A percentile compares a stretch with the other conserved stretches of the same genome.
phyloP scores from a whole-genome alignment of 23 tunicate species.

The Phallusia fumigata region DNA sequence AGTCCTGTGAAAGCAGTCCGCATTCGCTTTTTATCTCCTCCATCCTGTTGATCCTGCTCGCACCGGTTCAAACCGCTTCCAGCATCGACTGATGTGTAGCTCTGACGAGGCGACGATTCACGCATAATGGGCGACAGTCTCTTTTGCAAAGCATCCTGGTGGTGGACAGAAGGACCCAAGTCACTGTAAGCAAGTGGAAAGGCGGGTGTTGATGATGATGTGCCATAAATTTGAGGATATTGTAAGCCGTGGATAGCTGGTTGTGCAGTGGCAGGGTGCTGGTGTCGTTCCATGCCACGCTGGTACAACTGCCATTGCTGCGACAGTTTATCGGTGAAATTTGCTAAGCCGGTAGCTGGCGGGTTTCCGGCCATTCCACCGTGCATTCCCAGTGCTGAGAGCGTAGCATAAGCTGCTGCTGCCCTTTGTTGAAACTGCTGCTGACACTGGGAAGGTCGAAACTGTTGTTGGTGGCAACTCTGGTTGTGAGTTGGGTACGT shows the following conservation, averaged over 20 bases:
- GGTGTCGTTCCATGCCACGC: background rate
- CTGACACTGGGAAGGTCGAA: background rate
- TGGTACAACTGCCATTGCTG: slow-evolving; percentile 1
- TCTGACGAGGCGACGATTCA: background rate
- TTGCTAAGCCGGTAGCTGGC: background rate
- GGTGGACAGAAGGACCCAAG: background rate
- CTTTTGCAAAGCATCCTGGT: background rate
- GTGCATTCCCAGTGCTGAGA: background rate
- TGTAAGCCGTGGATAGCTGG: background rate
- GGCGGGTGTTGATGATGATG: background rate
- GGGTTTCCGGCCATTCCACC: background rate
- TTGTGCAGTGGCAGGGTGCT: background rate
- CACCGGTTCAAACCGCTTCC: too few relatives aligned
- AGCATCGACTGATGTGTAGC: background rate
- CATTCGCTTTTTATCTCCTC: slow-evolving; percentile 32
- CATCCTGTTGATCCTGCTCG: background rate
- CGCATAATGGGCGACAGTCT: background rate
- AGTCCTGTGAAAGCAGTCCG: slow-evolving; percentile 62
- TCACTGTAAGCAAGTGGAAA: background rate
- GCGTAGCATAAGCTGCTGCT: background rate
- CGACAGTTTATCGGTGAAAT: background rate
- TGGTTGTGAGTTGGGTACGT: too few relatives aligned
- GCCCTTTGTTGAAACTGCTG: background rate
- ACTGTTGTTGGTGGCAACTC: background rate
- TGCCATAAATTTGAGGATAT: background rate